Conservation (phyloP, 1,140 invertebrate species). For the Ganaspis sp. region DNA sequence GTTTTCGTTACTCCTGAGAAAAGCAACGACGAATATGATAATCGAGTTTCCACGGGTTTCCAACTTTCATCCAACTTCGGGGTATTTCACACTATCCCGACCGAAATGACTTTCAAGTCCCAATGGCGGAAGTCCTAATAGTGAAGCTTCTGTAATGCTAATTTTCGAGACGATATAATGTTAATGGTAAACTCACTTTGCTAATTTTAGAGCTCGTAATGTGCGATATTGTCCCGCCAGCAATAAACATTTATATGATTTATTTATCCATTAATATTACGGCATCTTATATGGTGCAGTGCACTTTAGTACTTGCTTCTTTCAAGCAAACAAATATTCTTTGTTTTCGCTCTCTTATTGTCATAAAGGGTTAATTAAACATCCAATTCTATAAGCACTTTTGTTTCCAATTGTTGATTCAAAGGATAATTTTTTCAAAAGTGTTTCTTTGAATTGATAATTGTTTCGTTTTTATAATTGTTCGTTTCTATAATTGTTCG, state of each 20-base stretch:
- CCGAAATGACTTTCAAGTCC: conserved; percentile 23
- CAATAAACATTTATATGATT: background rate
- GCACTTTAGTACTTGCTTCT: no score
- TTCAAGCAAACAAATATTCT: no score
- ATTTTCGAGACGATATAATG: conserved; percentile 28
- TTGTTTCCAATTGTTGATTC: no score
- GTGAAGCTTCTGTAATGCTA: conserved; percentile 30
- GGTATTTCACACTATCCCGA: conserved; percentile 25
- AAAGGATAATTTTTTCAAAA: no score
- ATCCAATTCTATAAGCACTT: no score
- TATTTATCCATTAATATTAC: no score
- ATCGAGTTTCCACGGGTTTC: conserved; percentile 29
- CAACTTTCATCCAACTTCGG: conserved; percentile 21
- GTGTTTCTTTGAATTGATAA: no score
- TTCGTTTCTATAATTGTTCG: no score
- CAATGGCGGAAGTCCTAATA: conserved; percentile 24
- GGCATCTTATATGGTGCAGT: no score
- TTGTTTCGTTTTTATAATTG: no score
- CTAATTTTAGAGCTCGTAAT: background rate
- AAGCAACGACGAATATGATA: conserved; percentile 30
- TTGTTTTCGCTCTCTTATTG: no score
- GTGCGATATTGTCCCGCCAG: background rate
- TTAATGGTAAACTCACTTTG: conserved; percentile 8
- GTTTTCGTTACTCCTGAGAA: conserved; percentile 24
- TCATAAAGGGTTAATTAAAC: no score